phyloP scores from a whole-genome alignment of 2,888 invertebrate species.

The Leucophora obtusa region DNA sequence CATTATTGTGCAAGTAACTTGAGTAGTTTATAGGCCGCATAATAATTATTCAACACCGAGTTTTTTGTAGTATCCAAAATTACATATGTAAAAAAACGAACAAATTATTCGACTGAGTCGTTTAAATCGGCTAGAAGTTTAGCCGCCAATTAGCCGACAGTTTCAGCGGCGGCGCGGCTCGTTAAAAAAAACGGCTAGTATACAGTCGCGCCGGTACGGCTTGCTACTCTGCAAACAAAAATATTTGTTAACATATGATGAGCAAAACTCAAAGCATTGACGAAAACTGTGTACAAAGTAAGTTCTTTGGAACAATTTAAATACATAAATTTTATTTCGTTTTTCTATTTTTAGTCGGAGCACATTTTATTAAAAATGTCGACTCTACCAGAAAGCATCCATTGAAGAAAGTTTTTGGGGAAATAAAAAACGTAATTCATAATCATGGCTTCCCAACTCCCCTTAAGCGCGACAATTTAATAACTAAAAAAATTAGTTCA shows the following conservation, averaged over 20 bases:
- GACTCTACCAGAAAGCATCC: constrained; percentile 26
- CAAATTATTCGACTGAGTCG: no score
- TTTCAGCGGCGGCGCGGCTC: no score
- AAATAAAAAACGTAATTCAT: constrained; percentile 49
- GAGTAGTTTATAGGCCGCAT: no score
- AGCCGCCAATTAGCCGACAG: no score
- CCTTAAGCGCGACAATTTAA: constrained; percentile 2
- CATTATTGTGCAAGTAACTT: no score
- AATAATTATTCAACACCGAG: no score
- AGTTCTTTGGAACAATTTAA: neutral
- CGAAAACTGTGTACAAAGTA: constrained; percentile 13
- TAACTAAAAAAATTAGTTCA: neutral
- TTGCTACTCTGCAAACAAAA: no score
- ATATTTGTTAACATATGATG: neutral
- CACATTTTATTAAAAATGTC: constrained; percentile 4
- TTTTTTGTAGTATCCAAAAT: no score
- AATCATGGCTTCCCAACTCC: constrained; percentile 17
- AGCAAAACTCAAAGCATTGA: constrained; percentile 8
- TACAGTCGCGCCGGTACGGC: no score
- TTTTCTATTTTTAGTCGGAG: neutral
- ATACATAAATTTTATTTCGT: neutral
- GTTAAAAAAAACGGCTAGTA: no score
- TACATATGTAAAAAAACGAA: no score
- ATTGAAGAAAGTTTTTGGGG: constrained; percentile 41
- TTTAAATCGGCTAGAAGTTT: no score